Base-by-base conservation (phyloP, 2,797 vertebrate species). In the Choloepus didactylus region DNA sequence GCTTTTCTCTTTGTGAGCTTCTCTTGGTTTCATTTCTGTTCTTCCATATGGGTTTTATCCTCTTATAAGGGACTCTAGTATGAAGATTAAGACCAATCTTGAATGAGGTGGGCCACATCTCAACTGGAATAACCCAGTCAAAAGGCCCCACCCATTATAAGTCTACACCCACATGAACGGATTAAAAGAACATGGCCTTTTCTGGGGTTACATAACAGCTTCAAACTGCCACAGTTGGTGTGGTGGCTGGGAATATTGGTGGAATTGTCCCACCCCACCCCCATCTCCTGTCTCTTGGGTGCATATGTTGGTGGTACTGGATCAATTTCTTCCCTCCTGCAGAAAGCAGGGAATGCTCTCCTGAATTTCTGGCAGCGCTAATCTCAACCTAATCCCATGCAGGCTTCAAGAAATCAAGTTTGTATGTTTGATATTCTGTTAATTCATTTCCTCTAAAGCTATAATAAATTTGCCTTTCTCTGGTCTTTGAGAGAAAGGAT, bases 381-480 rank as follows among this genome's bases (percentile, higher is more conserved):
- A 19, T 41, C 23, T 93, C 81, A 84, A 81, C 56, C 44, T 81
- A 89, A 93, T 93, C 31, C n/a, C 27, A 73, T 2, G 56, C 0
- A 0, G n/a, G 27, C 62, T 49, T 29, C 54, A 87, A 79, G 31
- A 72, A 90, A 91, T 93, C 54, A 95, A 80, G 54, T 62, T 54
- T 80, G 5, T 35, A 70, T 46, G 23, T 35, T 83, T 92, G 14
- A 15, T 27, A 66, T 62, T 56, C 7, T 81, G 91, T 93, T 95
- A 80, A 93, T 69, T 69, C 41, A 67, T 94, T 96, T 94, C 23
- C 73, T 95, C 81, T 91, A 91, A 96, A 92, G 9, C 11, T 70
- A 16, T 41, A 87, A 12, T 51, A 79, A 96, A 88, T 87, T 95
- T 91, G 8, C 8, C 66, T 97, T 97, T 87, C 41, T 95, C 15